Base-by-base conservation (phyloP, 2,797 vertebrate species). In the Todus mexicanus region DNA sequence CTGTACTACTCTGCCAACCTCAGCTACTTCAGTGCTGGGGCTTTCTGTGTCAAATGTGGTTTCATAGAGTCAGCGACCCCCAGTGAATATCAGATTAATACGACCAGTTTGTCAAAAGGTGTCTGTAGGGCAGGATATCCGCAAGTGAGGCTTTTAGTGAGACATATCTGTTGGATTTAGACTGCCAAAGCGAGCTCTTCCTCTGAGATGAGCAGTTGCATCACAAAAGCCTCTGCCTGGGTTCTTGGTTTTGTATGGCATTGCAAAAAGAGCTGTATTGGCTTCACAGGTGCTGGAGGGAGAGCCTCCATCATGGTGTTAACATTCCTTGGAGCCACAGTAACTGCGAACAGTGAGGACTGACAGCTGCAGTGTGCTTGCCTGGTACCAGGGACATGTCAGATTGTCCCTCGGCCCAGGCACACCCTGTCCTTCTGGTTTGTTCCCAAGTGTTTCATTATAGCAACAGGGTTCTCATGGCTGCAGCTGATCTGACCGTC, bases 291-390 rank as follows among this genome's bases (percentile, higher is more conserved):
- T 61, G 25, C 47, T 53, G 51, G 9, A 12, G 65, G 38, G 7
- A 29, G 23, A 66, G 5, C 6, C 2, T 38, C 71, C 15, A 7
- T 33, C 57, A 25, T 2, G 1, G 15, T 16, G 17, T 48, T 86
- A 18, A 35, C 25, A 25, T 25, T 13, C 15, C 15, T 12, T 0
- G 1, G 18, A 59, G 38, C 21, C 2, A 2, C 23, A 47, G 43
- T 9, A n/a, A 29, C 26, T 31, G n/a, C 1, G 4, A 59, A 11
- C 16, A 26, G 56, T 0, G 1, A 64, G 37, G 23, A 20, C 53
- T 64, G 33, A 50, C 45, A 84, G 66, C 15, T 0, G 0, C 37
- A 25, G 6, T 3, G 12, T 0, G 0, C 37, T 61, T 61, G 25
- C 27, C 12, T 2, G 1, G 11, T 31, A 37, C 33, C 19, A 33